Percentiles rank a stretch among this genome's conserved stretches.
These are phyloP conservation scores for Pelagia noctiluca DNA, from an alignment of 30 jellyfish, hydroid and myxozoan species.

Conservation along the genomic window DNA sequence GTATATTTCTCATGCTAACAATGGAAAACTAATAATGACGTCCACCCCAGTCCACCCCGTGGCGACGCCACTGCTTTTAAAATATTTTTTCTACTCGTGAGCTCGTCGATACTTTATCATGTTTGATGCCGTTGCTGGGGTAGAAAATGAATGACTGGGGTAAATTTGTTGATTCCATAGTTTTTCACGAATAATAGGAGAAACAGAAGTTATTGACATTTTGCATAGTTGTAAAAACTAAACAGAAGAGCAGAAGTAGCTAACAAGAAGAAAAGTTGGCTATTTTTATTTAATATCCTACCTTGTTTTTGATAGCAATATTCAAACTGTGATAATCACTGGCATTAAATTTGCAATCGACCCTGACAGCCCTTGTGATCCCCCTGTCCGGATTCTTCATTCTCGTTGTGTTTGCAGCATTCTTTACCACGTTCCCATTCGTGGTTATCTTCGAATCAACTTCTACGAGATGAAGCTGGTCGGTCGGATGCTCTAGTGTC, in stretches of 20 bases:
- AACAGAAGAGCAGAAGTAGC: too few relatives aligned
- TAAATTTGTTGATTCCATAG: not conserved
- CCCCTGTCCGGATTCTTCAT: too few relatives aligned
- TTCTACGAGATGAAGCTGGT: not conserved
- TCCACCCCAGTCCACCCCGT: too few relatives aligned
- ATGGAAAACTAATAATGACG: too few relatives aligned
- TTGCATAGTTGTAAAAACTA: not conserved
- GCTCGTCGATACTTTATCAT: too few relatives aligned
- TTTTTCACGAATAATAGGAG: not conserved
- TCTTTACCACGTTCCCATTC: not conserved
- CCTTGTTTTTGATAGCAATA: not conserved
- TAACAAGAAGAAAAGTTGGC: too few relatives aligned
- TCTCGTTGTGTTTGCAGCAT: not conserved
- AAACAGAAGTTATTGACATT: not conserved
- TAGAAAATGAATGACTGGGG: not conserved
- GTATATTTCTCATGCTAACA: too few relatives aligned
- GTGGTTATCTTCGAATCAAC: not conserved
- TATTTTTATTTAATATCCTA: too few relatives aligned
- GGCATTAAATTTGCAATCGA: not conserved
- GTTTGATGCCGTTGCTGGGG: too few relatives aligned
- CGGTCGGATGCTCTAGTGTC: not conserved
- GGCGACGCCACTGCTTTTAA: too few relatives aligned
- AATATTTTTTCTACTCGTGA: too few relatives aligned
- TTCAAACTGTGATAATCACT: not conserved
- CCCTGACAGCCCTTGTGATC: not conserved